Base-by-base conservation (phyloP, 92 coral and sea anemone species). In the Epizoanthus ramosus region DNA sequence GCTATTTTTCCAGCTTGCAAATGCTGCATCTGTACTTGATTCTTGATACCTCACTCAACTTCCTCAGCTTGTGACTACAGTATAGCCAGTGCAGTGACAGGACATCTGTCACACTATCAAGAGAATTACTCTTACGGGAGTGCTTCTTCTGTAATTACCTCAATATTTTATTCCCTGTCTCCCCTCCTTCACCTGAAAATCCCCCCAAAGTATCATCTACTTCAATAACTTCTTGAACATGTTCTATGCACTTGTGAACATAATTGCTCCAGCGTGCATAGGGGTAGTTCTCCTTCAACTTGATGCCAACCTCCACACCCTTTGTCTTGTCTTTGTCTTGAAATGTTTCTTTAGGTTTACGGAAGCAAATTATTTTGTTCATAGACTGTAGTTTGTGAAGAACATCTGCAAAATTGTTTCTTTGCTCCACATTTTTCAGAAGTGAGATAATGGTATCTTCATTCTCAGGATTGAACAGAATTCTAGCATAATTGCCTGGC, bases 401-500 rank as follows among this genome's bases (percentile, higher is more conserved):
- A 5, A 80, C 7, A 15, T 13, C 4, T 17, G 74, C 74, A 63
- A 80, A 43, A 37, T 61, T 35, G 9, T 8, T 58, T 74, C 64
- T 80, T 65, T 22, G 57, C 16, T 80, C 75, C 41, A 54, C 86
- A 69, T 80, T 54, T 23, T 57, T 18, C 28, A 71, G 80, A 83
- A 71, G 86, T 28, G 21, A 19, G 43, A 69, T 35, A 24, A 83
- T 59, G 25, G 56, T 31, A 7, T 50, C 19, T 43, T 56, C 86
- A 57, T 83, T 83, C 58, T 83, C 45, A 35, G 58, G 58, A 16
- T 70, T 57, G 25, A 83, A 83, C 71, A 83, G 54, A 83, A 73
- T 83, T 71, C 87, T 71, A 7, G 81, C 87, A 83, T 83, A 73
- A 72, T 83, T 83, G 15, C 80, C 87, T 66, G 87, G 81, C 81